Conservation (phyloP, 2,113 vertebrate species). For the Nothobranchius furzeri region DNA sequence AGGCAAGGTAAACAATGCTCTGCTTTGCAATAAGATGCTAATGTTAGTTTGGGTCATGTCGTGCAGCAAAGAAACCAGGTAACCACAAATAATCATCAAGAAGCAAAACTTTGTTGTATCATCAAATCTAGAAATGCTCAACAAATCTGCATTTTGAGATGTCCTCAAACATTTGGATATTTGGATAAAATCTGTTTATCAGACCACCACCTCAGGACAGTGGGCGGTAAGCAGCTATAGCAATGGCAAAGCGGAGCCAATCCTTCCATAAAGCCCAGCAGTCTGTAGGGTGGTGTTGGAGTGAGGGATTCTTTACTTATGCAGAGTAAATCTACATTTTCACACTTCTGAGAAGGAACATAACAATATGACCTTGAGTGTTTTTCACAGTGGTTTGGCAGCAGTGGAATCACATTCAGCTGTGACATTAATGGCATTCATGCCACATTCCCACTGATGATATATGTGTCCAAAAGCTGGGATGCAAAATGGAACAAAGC, state of each 20-base stretch:
- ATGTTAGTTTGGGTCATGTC: too few relatives aligned
- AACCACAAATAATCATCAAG: conserved; percentile 9
- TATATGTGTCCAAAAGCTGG: conserved; percentile 22
- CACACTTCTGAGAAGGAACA: conserved; percentile 18
- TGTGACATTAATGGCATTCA: conserved; percentile 28
- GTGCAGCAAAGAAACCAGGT: too few relatives aligned
- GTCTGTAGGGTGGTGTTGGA: conserved; percentile 12
- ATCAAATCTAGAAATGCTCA: not conserved
- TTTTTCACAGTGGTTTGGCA: conserved; percentile 23
- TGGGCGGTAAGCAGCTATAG: too few relatives aligned
- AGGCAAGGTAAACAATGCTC: conserved; percentile 7
- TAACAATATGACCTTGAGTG: conserved; percentile 48
- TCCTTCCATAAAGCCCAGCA: conserved; percentile 15
- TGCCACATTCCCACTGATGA: conserved; percentile 13
- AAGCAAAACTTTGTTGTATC: not conserved
- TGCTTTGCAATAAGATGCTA: too few relatives aligned
- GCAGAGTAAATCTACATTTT: conserved; percentile 47
- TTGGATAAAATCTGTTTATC: not conserved
- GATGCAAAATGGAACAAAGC: conserved; percentile 6
- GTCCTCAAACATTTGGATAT: conserved; percentile 2
- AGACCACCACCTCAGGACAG: conserved; percentile 16
- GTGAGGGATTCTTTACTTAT: conserved; percentile 31
- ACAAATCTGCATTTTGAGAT: not conserved
- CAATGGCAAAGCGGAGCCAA: conserved; percentile 32
- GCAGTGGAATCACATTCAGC: conserved; percentile 9